Evolutionary conservation across 2,888 invertebrate genomes (phyloP), one percentile per base, ranked within the genome.

Genomic region (Laothoe populi): DNA sequence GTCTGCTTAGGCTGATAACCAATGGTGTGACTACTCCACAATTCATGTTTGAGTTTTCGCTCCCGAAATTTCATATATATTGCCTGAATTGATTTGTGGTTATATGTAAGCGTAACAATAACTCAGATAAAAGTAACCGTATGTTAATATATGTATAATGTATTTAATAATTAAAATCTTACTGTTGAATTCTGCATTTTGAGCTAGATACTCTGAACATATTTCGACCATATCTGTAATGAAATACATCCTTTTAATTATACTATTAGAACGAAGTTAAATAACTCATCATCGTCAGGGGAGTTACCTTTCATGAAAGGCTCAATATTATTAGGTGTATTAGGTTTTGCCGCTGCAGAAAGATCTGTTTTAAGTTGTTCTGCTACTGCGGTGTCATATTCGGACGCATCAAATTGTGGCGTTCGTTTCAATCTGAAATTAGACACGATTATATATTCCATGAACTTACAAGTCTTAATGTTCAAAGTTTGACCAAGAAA

Each of bases 171-270:
- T 59, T 48, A 44, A 38, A 57, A 58, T 79, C 88, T 81, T 78
- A 91, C 91, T 90, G 58, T 84, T 85, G 61, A 72, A 74, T 70
- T 90, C 89, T 1, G 90, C 90, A 66, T 78, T 31, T 69, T 91
- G 86, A 0, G 91, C 86, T 45, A 91, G 74, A 71, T 81, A 87
- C 64, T 88, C 84, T 0, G 84, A 73, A 60, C 84, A 86, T 62
- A 88, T 84, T 7, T 86, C 75, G 24, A 90, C 73, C 64, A 90
- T 78, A 58, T 84, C 91, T 91, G 75, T 66, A 87, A 86, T 58
- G 23, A 67, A 64, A 68, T 61, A 48, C 13, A 16, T 16, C 44
- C 21, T 60, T 26, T 1, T n/a, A 8, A 24, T 60, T 60, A 4
- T 24, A 4, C 2, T 35, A 40, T 13, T 13, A 23, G 40, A 16